Percentiles rank a stretch among this genome's conserved stretches.
Conservation (phyloP, 2,888 invertebrate species). For the Hedya salicella region DNA sequence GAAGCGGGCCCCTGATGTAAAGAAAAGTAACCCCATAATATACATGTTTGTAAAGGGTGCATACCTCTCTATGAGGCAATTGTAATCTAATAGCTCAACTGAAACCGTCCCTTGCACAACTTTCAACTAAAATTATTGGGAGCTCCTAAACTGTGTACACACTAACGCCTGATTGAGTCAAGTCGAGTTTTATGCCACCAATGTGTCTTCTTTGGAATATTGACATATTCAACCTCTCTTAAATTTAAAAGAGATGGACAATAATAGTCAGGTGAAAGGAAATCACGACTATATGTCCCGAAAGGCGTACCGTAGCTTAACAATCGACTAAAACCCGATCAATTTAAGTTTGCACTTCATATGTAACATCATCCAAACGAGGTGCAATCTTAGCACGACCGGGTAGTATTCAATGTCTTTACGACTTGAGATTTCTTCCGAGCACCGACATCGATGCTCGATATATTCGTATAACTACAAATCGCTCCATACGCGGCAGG, state of each 20-base stretch:
- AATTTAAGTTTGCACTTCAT: no score
- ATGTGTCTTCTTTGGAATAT: no score
- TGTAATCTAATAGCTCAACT: not conserved
- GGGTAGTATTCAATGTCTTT: no score
- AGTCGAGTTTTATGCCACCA: not conserved
- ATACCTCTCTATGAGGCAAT: not conserved
- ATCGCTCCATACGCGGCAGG: not conserved
- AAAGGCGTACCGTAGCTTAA: not conserved
- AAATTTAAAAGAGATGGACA: no score
- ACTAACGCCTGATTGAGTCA: conserved; percentile 5
- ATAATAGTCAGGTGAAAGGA: no score
- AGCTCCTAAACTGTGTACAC: conserved; percentile 9
- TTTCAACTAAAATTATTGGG: conserved; percentile 15
- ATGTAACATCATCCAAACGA: no score
- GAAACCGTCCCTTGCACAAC: conserved; percentile 11
- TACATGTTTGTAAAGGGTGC: not conserved
- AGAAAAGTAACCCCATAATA: not conserved
- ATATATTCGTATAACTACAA: no score
- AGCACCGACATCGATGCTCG: conserved; percentile 11
- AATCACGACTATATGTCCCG: no score
- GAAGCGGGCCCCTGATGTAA: no score
- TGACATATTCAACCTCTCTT: no score
- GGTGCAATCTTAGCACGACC: no score
- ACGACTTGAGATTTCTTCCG: conserved; percentile 17
- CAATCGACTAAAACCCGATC: no score